Evolutionary conservation across 2,888 invertebrate genomes (phyloP), one percentile per base, ranked within the genome.

Genomic region (Chrysodeixis includens): DNA sequence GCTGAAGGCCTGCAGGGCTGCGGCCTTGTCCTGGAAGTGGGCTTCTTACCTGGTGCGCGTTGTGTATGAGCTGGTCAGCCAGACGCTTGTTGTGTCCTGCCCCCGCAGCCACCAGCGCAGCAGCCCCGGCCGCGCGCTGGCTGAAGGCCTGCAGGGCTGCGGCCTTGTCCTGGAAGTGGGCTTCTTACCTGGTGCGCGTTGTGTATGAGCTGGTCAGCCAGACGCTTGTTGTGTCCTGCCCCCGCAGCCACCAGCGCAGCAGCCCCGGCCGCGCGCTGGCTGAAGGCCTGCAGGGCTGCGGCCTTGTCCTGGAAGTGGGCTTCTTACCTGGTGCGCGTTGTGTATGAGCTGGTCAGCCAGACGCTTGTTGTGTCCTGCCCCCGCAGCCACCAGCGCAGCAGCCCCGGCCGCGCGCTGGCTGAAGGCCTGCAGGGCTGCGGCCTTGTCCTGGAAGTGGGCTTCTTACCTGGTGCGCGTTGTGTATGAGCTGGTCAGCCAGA

Each of bases 211-310:
- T 98, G 98, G 92, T 99, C 99, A 0, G 99, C 99, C 1, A 98
- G 95, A 81, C 98, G 97, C 94, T 99, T 99, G 94, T 99, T 98
- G 77, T 98, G 98, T 30, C 98, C 97, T 5, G 98, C 98, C 30
- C 98, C 98, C 20, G 98, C 98, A 4, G 99, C 99, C 14, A 99
- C 99, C 96, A 99, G 97, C 73, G 97, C 96, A 0, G 99, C 99
- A 0, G 99, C 99, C 86, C 97, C 97, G 0, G 97, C 98, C 0
- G 98, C 98, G 55, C 98, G 96, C 71, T 96, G 96, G 59, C 98
- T 98, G 92, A 99, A 99, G 44, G 97, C 97, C 74, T 97, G 96
- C 84, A 99, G 95, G 56, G 97, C 97, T 0, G 96, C 96, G 0
- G 99, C 98, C 87, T 97, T 98, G 77, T 98, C 98, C 57, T 97